Evolutionary conservation across 2,888 invertebrate genomes (phyloP), one percentile per base, ranked within the genome.

Genomic region (Drosophila macrothrix): DNA sequence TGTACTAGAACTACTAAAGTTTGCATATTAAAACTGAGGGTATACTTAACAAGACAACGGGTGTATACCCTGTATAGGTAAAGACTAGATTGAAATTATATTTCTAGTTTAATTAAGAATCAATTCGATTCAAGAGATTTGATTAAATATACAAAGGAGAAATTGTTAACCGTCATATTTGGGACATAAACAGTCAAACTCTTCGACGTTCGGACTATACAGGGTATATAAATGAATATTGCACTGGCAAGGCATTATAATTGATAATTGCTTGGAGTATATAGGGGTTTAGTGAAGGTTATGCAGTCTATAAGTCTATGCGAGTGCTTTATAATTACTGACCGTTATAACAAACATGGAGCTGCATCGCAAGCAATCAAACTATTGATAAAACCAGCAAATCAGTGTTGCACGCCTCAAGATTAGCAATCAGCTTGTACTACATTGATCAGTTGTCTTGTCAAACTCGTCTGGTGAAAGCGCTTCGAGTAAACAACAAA

Each of bases 391-490:
- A 67, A 63, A 55, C 9, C 3, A 25, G 16, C 35, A 54, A 35
- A 54, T 4, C 46, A 66, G 49, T 46, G 62, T 33, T 29, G 19
- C 10, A n/a, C 33, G n/a, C 9, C 31, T 62, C 55, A 28, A 69
- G 64, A 70, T 65, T 59, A 53, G 35, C 41, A 70, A 64, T 64
- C 65, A 46, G 29, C 28, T 33, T 63, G 63, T 33, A 37, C 43
- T n/a, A 53, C 29, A 55, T 66, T 33, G 35, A 22, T 35, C 19
- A 33, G 58, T 64, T 52, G 52, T 31, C 68, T 56, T 16, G 71
- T 63, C 7, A 67, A 75, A 79, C 79, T 55, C 9, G 65, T 79
- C 55, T 60, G 63, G 75, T 54, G 75, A 75, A 75, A 75, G 75
- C 56, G 14, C n/a, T 31, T 49, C 12, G 41, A 54, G 49, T 9